These are phyloP conservation scores for Auanema freiburgensis DNA, from an alignment of 2,888 invertebrate genomes.

Conservation along the genomic window DNA sequence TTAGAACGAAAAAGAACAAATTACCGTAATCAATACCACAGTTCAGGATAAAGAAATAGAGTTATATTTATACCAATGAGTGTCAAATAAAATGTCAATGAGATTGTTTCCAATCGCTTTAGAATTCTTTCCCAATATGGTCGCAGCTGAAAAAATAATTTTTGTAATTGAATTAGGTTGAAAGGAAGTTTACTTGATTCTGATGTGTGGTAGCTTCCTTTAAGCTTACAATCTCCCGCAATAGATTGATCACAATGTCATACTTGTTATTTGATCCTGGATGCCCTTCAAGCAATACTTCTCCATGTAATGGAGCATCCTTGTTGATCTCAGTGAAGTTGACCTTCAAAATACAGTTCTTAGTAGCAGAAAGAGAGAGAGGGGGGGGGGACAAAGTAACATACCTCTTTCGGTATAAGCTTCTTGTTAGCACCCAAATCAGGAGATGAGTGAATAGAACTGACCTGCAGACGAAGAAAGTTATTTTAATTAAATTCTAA, in stretches of 20 bases:
- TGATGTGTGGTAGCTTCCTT: conserved; percentile 21
- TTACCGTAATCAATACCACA: conserved; percentile 50
- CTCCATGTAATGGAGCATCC: conserved; percentile 45
- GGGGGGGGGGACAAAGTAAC: too few species aligned
- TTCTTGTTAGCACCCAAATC: conserved; percentile 50
- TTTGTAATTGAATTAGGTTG: background rate
- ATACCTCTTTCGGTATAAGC: conserved; percentile 58
- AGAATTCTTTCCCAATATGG: conserved; percentile 60
- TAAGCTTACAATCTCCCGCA: conserved; percentile 36
- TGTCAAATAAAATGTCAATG: conserved; percentile 53
- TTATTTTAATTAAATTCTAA: background rate
- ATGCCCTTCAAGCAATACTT: conserved; percentile 27
- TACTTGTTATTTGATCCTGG: conserved; percentile 18
- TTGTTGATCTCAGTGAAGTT: conserved; percentile 59
- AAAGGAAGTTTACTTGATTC: background rate
- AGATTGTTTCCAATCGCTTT: conserved; percentile 49
- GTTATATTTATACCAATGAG: conserved; percentile 54
- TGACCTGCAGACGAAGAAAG: conserved; percentile 27
- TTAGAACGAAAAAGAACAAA: too few species aligned
- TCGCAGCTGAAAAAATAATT: conserved; percentile 27
- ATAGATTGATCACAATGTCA: conserved; percentile 30
- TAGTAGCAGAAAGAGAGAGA: too few species aligned
- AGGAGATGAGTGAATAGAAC: conserved; percentile 50
- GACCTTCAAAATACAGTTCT: conserved; percentile 34
- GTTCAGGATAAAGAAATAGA: conserved; percentile 57